Evolutionary conservation across 2,888 invertebrate genomes (phyloP).

Genomic region (Carabus problematicus): DNA sequence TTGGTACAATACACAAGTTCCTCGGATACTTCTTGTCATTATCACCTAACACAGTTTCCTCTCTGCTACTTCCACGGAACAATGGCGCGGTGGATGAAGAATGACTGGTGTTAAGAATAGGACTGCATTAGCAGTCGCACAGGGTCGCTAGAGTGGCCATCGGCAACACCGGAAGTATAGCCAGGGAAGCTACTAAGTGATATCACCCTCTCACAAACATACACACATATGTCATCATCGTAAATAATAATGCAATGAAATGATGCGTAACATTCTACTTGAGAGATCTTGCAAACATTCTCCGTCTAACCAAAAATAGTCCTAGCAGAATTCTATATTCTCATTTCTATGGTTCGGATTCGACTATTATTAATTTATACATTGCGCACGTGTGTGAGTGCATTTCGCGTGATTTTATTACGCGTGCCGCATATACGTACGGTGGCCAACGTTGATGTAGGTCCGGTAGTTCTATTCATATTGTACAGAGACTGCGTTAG

Average conservation of each 20-base stretch:
- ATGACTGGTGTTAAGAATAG: slow-evolving; percentile 52
- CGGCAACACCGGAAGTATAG: slow-evolving; percentile 49
- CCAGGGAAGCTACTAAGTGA: slow-evolving; percentile 15
- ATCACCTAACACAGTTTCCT: slow-evolving; percentile 52
- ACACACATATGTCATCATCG: neutral
- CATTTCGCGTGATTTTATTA: too few relatives aligned
- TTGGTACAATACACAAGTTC: slow-evolving; percentile 43
- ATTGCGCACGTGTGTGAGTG: too few relatives aligned
- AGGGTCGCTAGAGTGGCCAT: slow-evolving; percentile 51
- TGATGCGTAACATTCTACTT: too few relatives aligned
- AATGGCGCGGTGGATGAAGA: slow-evolving; percentile 56
- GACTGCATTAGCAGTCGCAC: slow-evolving; percentile 57
- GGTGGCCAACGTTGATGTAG: too few relatives aligned
- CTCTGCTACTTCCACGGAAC: slow-evolving; percentile 49
- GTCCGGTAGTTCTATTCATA: too few relatives aligned
- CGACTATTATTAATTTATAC: too few relatives aligned
- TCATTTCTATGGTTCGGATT: too few relatives aligned
- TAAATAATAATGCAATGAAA: slow-evolving; percentile 12
- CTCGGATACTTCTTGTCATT: slow-evolving; percentile 58
- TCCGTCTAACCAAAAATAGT: too few relatives aligned
- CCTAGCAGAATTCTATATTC: too few relatives aligned
- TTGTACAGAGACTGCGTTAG: too few relatives aligned
- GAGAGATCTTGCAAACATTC: too few relatives aligned
- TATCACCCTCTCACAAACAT: neutral
- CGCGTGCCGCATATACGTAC: too few relatives aligned